Conservation (phyloP, 2,113 vertebrate genomes). For the Misgurnus anguillicaudatus region DNA sequence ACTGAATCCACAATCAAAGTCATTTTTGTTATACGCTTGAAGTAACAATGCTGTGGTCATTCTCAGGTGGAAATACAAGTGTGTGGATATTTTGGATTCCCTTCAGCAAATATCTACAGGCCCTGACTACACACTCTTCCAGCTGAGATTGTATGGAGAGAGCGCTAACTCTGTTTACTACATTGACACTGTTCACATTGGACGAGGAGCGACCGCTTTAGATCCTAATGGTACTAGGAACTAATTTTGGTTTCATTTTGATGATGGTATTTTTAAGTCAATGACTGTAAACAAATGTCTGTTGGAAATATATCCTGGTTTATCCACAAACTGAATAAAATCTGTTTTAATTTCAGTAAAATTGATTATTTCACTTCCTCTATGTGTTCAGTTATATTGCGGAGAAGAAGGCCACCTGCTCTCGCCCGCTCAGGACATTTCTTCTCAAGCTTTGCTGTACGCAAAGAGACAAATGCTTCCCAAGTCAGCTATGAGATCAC, state of each 20-base stretch:
- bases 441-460: constrained; percentile 68
- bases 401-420: constrained; percentile 70
- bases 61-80: constrained; percentile 83
- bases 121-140: constrained; percentile 63
- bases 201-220: constrained; percentile 64
- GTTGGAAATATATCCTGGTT: too few species aligned
- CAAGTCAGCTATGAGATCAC: constrained; percentile 70
- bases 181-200: constrained; percentile 77
- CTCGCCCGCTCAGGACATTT: constrained; percentile 68
- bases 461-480: constrained; percentile 39
- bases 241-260: too few species aligned
- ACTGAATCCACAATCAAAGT: not conserved
- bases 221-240: constrained; percentile 65
- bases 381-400: constrained; percentile 51
- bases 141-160: constrained; percentile 68
- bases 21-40: not conserved
- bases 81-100: constrained; percentile 73
- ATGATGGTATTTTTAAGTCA: not conserved
- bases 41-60: not conserved
- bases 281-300: too few species aligned
- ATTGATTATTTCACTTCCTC: too few species aligned
- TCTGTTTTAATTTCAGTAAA: too few species aligned
- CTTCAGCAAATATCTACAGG: constrained; percentile 69
- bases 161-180: constrained; percentile 67
- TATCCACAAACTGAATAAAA: too few species aligned